Conservation (phyloP, 2,113 vertebrate species). For the Athene noctua region DNA sequence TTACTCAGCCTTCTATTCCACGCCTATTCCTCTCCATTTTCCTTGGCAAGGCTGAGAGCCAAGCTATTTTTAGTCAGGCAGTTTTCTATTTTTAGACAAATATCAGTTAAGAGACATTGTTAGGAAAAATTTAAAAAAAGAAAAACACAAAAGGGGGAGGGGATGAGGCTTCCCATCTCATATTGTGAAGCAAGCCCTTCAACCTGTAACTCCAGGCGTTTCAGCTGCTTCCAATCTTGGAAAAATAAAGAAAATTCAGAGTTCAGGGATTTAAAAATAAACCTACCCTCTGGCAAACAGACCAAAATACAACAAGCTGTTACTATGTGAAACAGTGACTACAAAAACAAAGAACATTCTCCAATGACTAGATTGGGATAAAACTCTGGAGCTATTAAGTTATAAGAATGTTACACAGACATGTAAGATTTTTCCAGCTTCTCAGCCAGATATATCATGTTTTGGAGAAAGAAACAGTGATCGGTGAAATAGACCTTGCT, state of each 20-base stretch:
- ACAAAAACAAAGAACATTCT: slow-evolving; percentile 84
- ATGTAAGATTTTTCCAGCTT: slow-evolving; percentile 73
- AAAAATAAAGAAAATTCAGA: slow-evolving; percentile 85
- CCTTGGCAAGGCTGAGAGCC: slow-evolving; percentile 85
- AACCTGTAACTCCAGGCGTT: slow-evolving; percentile 83
- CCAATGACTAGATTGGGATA: slow-evolving; percentile 76
- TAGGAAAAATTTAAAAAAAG: slow-evolving; percentile 77
- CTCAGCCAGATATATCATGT: slow-evolving; percentile 65
- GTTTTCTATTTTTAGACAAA: slow-evolving; percentile 95
- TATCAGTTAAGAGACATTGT: slow-evolving; percentile 91
- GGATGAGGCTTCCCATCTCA: slow-evolving; percentile 73
- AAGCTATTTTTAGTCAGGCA: slow-evolving; percentile 92
- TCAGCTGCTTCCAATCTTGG: slow-evolving; percentile 86
- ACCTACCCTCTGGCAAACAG: slow-evolving; percentile 79
- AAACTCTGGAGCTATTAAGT: slow-evolving; percentile 68
- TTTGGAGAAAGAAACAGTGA: slow-evolving; percentile 46
- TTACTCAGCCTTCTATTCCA: slow-evolving; percentile 86
- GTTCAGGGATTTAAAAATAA: slow-evolving; percentile 89
- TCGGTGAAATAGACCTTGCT: slow-evolving; percentile 31
- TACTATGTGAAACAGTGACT: slow-evolving; percentile 78
- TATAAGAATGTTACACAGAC: slow-evolving; percentile 72
- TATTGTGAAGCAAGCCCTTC: slow-evolving; percentile 78
- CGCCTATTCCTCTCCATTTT: slow-evolving; percentile 94
- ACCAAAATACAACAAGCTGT: slow-evolving; percentile 86
- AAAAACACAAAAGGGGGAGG: slow-evolving; percentile 76